Base-by-base conservation (phyloP, 2,113 vertebrate genomes). In the Apteryx mantelli region DNA sequence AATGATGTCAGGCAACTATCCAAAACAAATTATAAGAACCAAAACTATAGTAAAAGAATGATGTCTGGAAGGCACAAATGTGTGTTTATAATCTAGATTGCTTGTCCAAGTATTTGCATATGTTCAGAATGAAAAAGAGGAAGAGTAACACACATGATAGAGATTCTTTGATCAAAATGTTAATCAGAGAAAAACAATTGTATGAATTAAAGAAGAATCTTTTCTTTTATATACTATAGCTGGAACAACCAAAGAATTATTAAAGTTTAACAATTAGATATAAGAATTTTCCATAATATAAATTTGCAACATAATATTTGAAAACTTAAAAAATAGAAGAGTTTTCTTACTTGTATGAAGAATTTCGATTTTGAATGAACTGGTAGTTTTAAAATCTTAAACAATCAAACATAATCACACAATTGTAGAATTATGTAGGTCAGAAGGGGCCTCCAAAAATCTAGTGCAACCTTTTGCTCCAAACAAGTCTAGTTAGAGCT, bases 131-230 rank as follows among this genome's bases (percentile, higher is more conserved):
- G 55, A 82, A 91, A 89, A 89, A 24, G 38, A 89, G n/a, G 48
- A 89, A 83, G 77, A 94, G 81, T 84, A 93, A 53, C 65, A 50
- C 36, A 30, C 83, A 91, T 89, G 7, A 75, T 91, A 93, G 94
- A 93, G 84, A 46, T 32, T 26, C 34, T 75, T 15, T 40, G 32
- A 82, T 82, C 78, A 93, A 95, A 91, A 97, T 8, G 85, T 94
- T 78, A 46, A 84, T 89, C 78, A 82, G 65, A 86, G 50, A 89
- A 95, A 93, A 91, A 66, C 52, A 26, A 71, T 82, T 94, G 94
- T 93, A 32, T 75, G 91, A 89, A 66, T 95, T 89, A 93, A 93
- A 68, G 50, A 96, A 84, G 44, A 89, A 58, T 87, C 50, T 93
- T 78, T 93, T 84, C 46, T 84, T 9, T 56, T 87, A 40, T 82